Base-by-base conservation (phyloP, 2,888 invertebrate species). In the Branchellion lobata region DNA sequence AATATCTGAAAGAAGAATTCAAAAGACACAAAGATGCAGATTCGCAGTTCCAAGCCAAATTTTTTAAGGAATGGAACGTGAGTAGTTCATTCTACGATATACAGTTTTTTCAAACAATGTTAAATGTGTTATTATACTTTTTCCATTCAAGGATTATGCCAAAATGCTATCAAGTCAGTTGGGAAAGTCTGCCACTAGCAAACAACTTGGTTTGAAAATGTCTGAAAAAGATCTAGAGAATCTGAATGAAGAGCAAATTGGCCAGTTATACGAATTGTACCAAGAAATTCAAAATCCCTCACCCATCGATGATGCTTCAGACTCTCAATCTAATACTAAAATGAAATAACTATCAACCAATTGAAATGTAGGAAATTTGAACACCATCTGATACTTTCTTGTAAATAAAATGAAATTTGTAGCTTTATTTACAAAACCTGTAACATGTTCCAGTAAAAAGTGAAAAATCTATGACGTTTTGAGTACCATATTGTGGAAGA, bases 21-120 rank as follows among this genome's bases (percentile, higher is more conserved):
- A 91, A 91, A 85, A 89, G 93, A 71, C 95, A 96, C 86, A 93
- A 93, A 85, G 90, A 89, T 14, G 86, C 85, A n/a, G 90, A 90
- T 78, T 89, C 90, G 0, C 89, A 89, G 68, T 93, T 94, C 86
- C 91, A 93, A 0, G 88, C 90, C 21, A 90, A 92, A 78, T 96
- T 96, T 86, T 90, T 96, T 87, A 91, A 90, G 34, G 95, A 95
- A 89, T 96, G 96, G 96, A 92, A 93, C 74, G 95, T 87, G 82
- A 84, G 86, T 82, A 71, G 33, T 71, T 80, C 31, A 80, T 61
- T 24, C 18, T 31, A 36, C 61, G 14, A 36, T 27, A 29, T 75
- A 31, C 5, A 65, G 68, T 80, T 24, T 27, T 36, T 31, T 68
- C 40, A 61, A 79, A 27, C 69, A 34, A 31, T 24, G 11, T 31